Conservation (phyloP, 2,113 vertebrate genomes). For the Chamaetylas fuelleborni region DNA sequence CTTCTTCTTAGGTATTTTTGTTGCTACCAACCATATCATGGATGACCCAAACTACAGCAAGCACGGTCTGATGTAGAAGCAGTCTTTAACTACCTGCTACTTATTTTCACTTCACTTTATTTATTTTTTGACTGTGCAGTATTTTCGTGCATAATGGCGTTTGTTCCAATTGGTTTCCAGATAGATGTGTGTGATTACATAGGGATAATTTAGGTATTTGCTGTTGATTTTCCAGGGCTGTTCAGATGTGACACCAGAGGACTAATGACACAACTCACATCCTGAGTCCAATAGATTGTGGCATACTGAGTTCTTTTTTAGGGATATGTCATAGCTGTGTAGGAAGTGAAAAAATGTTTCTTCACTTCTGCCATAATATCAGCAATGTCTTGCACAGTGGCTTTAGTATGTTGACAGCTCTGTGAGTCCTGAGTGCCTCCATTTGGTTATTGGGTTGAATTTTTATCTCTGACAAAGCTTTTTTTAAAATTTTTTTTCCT, state of each 20-base stretch:
- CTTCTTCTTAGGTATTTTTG: neutral
- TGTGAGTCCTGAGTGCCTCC: neutral
- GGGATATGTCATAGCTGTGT: conserved; percentile 30
- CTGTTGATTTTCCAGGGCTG: neutral
- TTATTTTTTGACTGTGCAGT: neutral
- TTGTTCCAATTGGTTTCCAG: neutral
- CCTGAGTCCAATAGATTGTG: conserved; percentile 32
- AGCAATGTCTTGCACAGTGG: conserved; percentile 46
- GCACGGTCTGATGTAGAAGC: neutral
- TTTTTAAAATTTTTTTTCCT: no score
- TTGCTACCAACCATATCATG: neutral
- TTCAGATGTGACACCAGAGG: conserved; percentile 1
- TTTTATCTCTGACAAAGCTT: neutral
- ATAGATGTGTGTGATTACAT: neutral
- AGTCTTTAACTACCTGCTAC: neutral
- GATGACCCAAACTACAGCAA: neutral
- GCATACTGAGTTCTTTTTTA: conserved; percentile 15
- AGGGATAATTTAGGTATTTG: neutral
- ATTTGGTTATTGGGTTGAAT: neutral
- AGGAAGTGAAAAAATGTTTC: conserved; percentile 56
- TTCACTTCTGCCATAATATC: conserved; percentile 46
- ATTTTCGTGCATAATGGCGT: neutral
- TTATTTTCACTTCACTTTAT: neutral
- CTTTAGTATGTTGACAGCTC: conserved; percentile 31
- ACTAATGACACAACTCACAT: neutral